Conservation (phyloP, 2,888 invertebrate genomes). For the Amphipoea lucens region DNA sequence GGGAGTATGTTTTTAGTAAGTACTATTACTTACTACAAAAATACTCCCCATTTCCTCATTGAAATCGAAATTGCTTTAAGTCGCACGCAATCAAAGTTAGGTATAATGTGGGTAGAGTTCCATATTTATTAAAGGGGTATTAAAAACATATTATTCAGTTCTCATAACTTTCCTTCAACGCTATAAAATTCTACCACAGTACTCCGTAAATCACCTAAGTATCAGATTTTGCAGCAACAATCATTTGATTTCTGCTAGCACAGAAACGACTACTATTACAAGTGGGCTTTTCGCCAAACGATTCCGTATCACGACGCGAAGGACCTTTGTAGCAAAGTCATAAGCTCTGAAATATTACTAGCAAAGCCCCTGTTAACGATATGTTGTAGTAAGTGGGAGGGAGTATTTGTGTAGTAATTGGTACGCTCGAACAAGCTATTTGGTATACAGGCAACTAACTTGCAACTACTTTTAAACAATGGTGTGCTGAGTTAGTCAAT, state of each 20-base stretch:
- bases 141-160: neutral
- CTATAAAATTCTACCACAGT: too few relatives aligned
- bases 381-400: neutral
- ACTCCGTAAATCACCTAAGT: neutral
- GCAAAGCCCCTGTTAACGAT: slow-evolving; percentile 14
- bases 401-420: slow-evolving; percentile 2
- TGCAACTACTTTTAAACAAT: too few relatives aligned
- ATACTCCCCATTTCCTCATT: too few relatives aligned
- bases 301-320: neutral
- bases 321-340: neutral
- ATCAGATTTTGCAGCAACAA: slow-evolving; percentile 4
- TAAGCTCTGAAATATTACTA: slow-evolving; percentile 19
- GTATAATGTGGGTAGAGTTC: slow-evolving; percentile 2
- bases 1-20: slow-evolving; percentile 10
- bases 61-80: slow-evolving; percentile 2
- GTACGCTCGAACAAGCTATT: neutral
- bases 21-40: too few relatives aligned
- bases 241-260: neutral
- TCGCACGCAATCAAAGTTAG: neutral
- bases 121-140: neutral
- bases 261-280: neutral
- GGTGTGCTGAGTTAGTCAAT: too few relatives aligned
- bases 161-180: too few relatives aligned
- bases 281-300: slow-evolving; percentile 9
- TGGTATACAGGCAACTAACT: too few relatives aligned